Evolutionary conservation across 2,797 vertebrate genomes (phyloP).

Genomic region (Anguilla anguilla): DNA sequence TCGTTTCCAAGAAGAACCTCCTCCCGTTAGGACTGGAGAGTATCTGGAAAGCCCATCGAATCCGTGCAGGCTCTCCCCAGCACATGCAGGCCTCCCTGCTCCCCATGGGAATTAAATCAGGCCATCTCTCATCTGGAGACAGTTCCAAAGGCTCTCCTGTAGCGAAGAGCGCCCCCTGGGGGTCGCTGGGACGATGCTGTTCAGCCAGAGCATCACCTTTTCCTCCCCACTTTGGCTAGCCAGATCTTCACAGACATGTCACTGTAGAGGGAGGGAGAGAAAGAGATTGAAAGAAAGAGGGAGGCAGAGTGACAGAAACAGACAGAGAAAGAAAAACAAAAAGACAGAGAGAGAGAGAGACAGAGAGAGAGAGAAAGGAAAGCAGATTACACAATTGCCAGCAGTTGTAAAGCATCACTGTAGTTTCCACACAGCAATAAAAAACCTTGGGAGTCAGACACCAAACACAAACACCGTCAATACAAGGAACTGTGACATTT

Average conservation of each 20-base stretch:
- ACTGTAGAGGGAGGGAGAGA: conserved; percentile 67
- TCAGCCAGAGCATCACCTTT: conserved; percentile 66
- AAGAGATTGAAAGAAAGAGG: conserved; percentile 35
- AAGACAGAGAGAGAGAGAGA: conserved; percentile 45
- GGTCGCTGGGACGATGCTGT: conserved; percentile 27
- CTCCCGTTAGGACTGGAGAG: neutral
- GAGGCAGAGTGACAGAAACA: conserved; percentile 24
- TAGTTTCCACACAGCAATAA: conserved; percentile 42
- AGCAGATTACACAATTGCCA: neutral
- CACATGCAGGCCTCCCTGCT: neutral
- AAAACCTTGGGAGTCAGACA: conserved; percentile 33
- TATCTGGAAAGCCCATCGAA: neutral
- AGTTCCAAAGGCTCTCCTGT: neutral
- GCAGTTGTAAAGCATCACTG: conserved; percentile 47
- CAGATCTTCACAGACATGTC: conserved; percentile 95
- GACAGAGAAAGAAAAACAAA: conserved; percentile 35
- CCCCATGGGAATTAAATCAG: neutral
- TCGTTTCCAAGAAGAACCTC: neutral
- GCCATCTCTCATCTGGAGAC: conserved; percentile 27
- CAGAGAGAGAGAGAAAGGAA: neutral
- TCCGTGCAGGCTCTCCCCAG: neutral
- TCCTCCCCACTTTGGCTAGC: conserved; percentile 75
- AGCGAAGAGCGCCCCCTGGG: conserved; percentile 29
- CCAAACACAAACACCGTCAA: conserved; percentile 36
- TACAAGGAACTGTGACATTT: conserved; percentile 28